phyloP scores from a whole-genome alignment of 2,888 invertebrate genomes.

The Anagyrus pseudococci region DNA sequence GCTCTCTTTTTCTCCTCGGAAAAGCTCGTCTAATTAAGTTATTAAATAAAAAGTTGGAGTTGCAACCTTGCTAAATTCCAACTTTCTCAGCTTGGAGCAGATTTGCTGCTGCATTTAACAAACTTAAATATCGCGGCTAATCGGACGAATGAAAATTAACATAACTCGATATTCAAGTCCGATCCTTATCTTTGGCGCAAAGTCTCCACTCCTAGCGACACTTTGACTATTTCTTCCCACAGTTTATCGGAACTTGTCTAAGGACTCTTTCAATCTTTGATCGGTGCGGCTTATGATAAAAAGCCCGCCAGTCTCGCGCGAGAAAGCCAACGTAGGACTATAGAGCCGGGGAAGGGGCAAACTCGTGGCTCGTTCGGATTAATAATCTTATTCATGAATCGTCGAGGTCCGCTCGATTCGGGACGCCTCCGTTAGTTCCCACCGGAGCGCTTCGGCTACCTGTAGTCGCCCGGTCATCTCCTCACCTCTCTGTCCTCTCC shows the following conservation, averaged over 20 bases:
- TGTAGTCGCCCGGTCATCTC: constrained; percentile 21
- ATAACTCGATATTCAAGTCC: neutral
- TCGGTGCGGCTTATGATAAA: neutral
- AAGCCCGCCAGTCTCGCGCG: neutral
- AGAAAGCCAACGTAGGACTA: no score
- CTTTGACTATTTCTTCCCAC: neutral
- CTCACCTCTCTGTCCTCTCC: neutral
- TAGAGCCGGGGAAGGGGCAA: neutral
- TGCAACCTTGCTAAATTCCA: no score
- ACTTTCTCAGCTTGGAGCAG: no score
- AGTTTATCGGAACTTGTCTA: neutral
- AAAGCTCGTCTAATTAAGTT: no score
- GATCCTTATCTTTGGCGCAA: neutral
- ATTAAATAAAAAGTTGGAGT: no score
- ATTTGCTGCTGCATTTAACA: no score
- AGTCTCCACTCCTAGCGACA: neutral
- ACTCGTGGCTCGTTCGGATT: constrained; percentile 42
- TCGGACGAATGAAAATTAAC: no score
- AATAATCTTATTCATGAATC: constrained; percentile 62
- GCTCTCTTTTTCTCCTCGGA: no score
- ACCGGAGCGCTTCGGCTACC: constrained; percentile 44
- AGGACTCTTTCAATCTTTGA: neutral
- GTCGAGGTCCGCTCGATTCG: constrained; percentile 42
- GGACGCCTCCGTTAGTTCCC: constrained; percentile 55
- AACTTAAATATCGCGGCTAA: no score